Evolutionary conservation across 1,140 invertebrate genomes (phyloP).

Genomic region (Aphelenchoides besseyi): DNA sequence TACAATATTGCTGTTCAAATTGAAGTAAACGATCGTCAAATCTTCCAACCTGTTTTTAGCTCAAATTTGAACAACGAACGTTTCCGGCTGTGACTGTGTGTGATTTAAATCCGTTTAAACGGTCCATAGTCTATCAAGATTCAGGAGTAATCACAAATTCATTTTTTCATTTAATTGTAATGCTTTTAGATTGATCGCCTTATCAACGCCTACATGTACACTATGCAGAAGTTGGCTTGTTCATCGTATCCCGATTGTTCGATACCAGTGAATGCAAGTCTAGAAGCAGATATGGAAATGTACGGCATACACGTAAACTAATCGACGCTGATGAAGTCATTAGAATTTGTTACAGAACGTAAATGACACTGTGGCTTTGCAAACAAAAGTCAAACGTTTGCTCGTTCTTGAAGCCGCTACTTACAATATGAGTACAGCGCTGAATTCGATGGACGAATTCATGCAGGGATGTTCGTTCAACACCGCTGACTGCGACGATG

Average conservation of each 20-base stretch:
- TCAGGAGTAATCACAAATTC: conserved; percentile 20
- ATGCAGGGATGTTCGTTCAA: conserved; percentile 42
- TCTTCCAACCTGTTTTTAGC: conserved; percentile 22
- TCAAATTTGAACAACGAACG: conserved; percentile 42
- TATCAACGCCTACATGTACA: conserved; percentile 37
- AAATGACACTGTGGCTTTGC: conserved; percentile 34
- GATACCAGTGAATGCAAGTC: conserved; percentile 21
- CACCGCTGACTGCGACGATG: conserved; percentile 34
- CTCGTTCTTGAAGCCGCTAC: conserved; percentile 30
- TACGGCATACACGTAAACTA: conserved; percentile 30
- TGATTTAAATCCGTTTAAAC: conserved; percentile 39
- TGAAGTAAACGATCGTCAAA: conserved; percentile 25
- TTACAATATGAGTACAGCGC: conserved; percentile 26
- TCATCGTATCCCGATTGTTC: conserved; percentile 24
- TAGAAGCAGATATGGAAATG: conserved; percentile 27
- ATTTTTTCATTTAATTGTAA: conserved; percentile 16
- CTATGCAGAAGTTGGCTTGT: conserved; percentile 33
- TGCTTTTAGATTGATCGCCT: conserved; percentile 29
- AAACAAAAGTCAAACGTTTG: conserved; percentile 32
- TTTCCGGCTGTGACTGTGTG: conserved; percentile 47
- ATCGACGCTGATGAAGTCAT: background rate
- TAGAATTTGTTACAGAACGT: conserved; percentile 16
- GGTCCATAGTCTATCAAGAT: conserved; percentile 17
- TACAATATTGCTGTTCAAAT: conserved; percentile 41
- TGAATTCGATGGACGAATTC: conserved; percentile 25